Evolutionary conservation across 2,797 vertebrate species (phyloP), one percentile per base, ranked within the genome.

Genomic region (Pitangus sulphuratus): DNA sequence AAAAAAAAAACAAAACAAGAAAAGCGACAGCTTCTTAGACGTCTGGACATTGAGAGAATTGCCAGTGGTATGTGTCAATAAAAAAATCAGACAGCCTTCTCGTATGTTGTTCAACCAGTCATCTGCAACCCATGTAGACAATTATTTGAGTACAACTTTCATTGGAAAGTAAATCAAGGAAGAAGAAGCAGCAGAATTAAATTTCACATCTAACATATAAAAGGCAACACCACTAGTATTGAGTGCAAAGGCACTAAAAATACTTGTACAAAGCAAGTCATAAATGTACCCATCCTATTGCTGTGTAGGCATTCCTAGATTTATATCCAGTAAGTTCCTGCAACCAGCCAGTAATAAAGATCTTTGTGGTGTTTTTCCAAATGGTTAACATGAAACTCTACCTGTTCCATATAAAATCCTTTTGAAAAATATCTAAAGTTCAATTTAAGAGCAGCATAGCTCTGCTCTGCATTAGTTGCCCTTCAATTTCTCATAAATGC

Each of bases 371-470:
- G 33, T 91, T 93, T 77, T 94, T 77, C 87, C 77, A 60, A 93
- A 65, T 62, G 75, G 21, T 81, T 95, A 84, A 84, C 53, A 79
- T 70, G 82, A 95, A 96, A 87, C 57, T 87, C 50, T 93, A 82
- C 60, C 60, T 91, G 56, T 45, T 85, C 30, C 70, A 84, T 94
- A 88, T 66, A 88, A 93, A 97, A 93, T 71, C 37, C 51, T 70
- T 94, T 77, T 90, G 88, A 95, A 95, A 88, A 92, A 58, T 21
- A 90, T 77, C 86, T 93, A 40, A 84, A 79, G 54, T 90, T 93
- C 75, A 66, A 42, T 90, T 89, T 72, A 82, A 92, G 62, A 93
- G 70, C 51, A 69, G 58, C 44, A 44, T 18, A 85, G 37, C 33
- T 96, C 87, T 79, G 68, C 44, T 90, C 70, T 69, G 62, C 65